Evolutionary conservation across 1,140 invertebrate genomes (phyloP).

Genomic region (Aleiodes sp.): DNA sequence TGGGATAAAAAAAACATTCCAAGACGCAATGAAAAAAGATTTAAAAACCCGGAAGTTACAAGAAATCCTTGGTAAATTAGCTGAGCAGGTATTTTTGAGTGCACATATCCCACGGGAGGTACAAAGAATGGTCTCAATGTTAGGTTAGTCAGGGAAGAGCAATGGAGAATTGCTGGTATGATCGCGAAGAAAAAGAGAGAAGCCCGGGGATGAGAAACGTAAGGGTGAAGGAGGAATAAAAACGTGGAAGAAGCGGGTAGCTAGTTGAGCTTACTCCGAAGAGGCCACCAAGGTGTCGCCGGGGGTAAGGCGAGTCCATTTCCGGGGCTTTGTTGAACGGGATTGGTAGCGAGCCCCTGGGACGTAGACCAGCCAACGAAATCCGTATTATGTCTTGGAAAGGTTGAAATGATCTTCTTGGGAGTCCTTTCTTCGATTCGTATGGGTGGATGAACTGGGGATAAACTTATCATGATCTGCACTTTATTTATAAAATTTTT

Average conservation of each 20-base stretch:
- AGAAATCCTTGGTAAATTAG: slow-evolving; percentile 8
- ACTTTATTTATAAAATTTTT: background rate
- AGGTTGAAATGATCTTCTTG: slow-evolving; percentile 48
- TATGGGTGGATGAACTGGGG: background rate
- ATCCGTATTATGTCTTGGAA: slow-evolving; percentile 51
- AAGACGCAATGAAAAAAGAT: background rate
- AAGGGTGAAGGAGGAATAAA: no score
- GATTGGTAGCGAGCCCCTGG: slow-evolving; percentile 50
- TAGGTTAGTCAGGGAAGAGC: no score
- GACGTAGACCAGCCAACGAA: slow-evolving; percentile 43
- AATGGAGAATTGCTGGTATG: background rate
- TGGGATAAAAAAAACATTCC: no score
- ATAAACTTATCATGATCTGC: background rate
- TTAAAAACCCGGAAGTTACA: background rate
- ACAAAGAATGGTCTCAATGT: background rate
- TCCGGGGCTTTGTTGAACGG: slow-evolving; percentile 48
- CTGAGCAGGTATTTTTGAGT: slow-evolving; percentile 7
- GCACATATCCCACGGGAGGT: background rate
- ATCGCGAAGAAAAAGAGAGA: background rate
- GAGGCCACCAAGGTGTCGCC: slow-evolving; percentile 39
- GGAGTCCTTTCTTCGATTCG: slow-evolving; percentile 43
- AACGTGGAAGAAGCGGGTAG: slow-evolving; percentile 21
- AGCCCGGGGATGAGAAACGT: no score
- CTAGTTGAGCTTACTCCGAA: background rate
- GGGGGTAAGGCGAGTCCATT: slow-evolving; percentile 45